Base-by-base conservation (phyloP, 2,113 vertebrate genomes). In the Lepidiolamprologus cunningtoni region DNA sequence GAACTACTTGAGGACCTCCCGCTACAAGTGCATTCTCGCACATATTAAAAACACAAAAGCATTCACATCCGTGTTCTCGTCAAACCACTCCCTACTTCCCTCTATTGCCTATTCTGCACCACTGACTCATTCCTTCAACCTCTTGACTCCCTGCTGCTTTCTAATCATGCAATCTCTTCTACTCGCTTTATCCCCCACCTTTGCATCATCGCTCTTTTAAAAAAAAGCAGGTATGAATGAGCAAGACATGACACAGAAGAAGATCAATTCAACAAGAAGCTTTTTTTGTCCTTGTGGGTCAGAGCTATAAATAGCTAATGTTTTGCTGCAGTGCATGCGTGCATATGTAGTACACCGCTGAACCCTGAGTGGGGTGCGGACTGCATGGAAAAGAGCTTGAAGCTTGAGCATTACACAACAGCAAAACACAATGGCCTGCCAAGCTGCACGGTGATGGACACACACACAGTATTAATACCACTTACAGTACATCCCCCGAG, bases 241-340 rank as follows among this genome's bases (percentile, higher is more conserved):
- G 31, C 3, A 23, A 71, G 9, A 82, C 78, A 87, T 47, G 50
- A 89, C 26, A 58, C 23, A 50, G 47, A 71, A 87, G 4, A 80
- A 80, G 23, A 79, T 89, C 57, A 17, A 89, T 87, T 45, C 71
- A 85, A 89, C 73, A 88, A 82, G 45, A 26, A 86, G 90, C 52
- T 76, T 85, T 89, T 54, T 87, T 93, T 85, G 86, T 89, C 90
- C 82, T 91, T 86, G 80, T 73, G 78, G 81, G 61, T 79, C 86
- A 85, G 14, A 45, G 89, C 92, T 95, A 94, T 86, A 91, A 94
- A 95, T 94, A 95, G 93, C 86, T 58, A 78, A 63, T 84, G 33
- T 47, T 76, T n/a, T 90, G 85, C 93, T 93, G 89, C 93, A 91
- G 91, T 89, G 87, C 86, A 91, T 78, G 73, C 40, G 68, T 90